These are phyloP conservation scores for Aphaenogaster ashmeadi DNA, from an alignment of 1,140 invertebrate species.

Conservation along the genomic window DNA sequence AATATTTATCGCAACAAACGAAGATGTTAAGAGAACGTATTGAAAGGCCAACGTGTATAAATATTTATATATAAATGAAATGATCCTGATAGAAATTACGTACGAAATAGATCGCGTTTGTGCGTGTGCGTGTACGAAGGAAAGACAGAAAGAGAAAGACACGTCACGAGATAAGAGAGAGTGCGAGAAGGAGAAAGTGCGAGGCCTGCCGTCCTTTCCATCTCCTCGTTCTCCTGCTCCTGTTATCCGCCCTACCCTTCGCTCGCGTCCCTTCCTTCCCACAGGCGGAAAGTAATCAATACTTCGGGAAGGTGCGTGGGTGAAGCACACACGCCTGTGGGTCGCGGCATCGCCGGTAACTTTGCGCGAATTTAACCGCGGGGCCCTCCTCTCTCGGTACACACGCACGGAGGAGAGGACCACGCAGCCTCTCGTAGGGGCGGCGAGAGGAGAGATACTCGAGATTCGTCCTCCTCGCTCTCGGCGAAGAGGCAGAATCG, in stretches of 20 bases:
- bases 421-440: not conserved
- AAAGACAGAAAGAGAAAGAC: slow-evolving; percentile 9
- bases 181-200: slow-evolving; percentile 15
- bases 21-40: too few relatives aligned
- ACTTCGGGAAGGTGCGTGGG: slow-evolving; percentile 84
- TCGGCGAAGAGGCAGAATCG: not conserved
- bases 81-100: not conserved
- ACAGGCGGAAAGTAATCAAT: slow-evolving; percentile 85
- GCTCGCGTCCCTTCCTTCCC: slow-evolving; percentile 75
- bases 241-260: slow-evolving; percentile 71
- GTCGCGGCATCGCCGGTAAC: slow-evolving; percentile 63
- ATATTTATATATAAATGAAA: not conserved
- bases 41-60: too few relatives aligned
- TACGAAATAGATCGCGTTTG: not conserved
- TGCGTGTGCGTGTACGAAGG: not conserved
- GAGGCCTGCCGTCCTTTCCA: slow-evolving; percentile 57
- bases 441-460: not conserved
- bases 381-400: not conserved
- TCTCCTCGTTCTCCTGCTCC: slow-evolving; percentile 71
- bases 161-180: not conserved
- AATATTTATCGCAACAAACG: too few relatives aligned
- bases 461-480: not conserved
- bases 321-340: slow-evolving; percentile 77
- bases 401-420: not conserved
- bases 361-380: slow-evolving; percentile 69